phyloP scores from a whole-genome alignment of 1,140 invertebrate species.

The Colletes latitarsis region DNA sequence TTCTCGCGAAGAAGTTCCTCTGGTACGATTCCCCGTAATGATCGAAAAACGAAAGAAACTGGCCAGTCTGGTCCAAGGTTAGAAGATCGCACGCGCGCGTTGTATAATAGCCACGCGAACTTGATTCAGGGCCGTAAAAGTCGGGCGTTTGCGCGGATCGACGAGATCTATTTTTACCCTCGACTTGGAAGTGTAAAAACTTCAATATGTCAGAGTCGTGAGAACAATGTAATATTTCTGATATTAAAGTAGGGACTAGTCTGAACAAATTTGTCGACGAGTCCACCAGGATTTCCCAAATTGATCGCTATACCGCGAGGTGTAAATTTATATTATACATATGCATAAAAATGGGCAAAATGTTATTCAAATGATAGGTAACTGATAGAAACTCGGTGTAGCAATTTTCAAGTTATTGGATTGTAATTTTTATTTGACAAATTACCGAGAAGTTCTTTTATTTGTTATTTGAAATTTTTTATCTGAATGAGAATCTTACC shows the following conservation, averaged over 20 bases:
- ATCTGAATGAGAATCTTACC: too few species aligned
- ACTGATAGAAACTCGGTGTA: too few species aligned
- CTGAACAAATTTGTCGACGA: neutral
- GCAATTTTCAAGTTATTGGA: too few species aligned
- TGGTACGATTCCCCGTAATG: neutral
- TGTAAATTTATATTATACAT: too few species aligned
- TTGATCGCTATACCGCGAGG: neutral
- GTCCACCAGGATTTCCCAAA: neutral
- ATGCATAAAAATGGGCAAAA: too few species aligned
- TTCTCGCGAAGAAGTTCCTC: neutral
- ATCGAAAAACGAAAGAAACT: slow-evolving; percentile 49
- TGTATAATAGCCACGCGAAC: slow-evolving; percentile 56
- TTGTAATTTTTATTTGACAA: too few species aligned
- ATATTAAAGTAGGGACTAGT: neutral
- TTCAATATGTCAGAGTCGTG: neutral
- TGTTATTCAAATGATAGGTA: too few species aligned
- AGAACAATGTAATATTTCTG: neutral
- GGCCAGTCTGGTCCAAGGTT: slow-evolving; percentile 56
- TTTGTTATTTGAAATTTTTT: too few species aligned
- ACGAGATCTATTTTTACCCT: slow-evolving; percentile 54
- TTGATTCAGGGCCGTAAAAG: slow-evolving; percentile 53
- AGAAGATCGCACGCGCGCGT: slow-evolving; percentile 41
- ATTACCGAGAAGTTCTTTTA: too few species aligned
- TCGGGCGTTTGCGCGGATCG: slow-evolving; percentile 9
- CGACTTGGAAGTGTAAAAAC: neutral